A percentile compares a stretch with the other conserved stretches of the same genome.
Conservation (phyloP, 2,888 invertebrate genomes). For the Metacarcinus magister region DNA sequence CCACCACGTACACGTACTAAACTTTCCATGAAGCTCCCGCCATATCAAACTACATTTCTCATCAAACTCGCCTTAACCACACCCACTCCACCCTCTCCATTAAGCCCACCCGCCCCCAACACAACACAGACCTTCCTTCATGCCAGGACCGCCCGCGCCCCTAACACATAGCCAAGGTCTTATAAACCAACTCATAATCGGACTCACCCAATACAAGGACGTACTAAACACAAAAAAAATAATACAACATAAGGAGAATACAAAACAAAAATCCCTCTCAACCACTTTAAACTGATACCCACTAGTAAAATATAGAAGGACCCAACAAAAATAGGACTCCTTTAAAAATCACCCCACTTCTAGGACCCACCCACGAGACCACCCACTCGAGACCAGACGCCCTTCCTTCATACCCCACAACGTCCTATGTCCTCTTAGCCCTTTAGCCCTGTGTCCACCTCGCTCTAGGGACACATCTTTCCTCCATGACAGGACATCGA, state of each 20-base stretch:
- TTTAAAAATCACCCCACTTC: neutral
- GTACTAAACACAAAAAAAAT: neutral
- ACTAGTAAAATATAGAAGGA: neutral
- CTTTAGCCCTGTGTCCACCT: neutral
- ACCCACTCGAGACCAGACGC: neutral
- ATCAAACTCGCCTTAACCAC: slow-evolving; percentile 12
- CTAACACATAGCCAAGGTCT: neutral
- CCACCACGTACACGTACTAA: neutral
- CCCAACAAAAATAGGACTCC: neutral
- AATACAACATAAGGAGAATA: neutral
- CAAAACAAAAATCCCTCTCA: neutral
- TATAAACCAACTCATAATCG: neutral
- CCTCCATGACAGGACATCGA: neutral
- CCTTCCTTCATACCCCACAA: neutral
- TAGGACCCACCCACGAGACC: slow-evolving; percentile 12
- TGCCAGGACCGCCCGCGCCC: neutral
- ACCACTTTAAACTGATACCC: neutral
- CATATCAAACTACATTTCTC: slow-evolving; percentile 42
- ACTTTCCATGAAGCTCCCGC: neutral
- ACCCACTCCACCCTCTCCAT: slow-evolving; percentile 43
- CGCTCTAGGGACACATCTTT: slow-evolving; percentile 12
- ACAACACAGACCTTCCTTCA: slow-evolving; percentile 8
- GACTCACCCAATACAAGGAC: neutral
- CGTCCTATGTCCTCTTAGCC: neutral
- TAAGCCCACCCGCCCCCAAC: neutral